Conservation (phyloP, 2,888 invertebrate genomes). For the Eulithis testata region DNA sequence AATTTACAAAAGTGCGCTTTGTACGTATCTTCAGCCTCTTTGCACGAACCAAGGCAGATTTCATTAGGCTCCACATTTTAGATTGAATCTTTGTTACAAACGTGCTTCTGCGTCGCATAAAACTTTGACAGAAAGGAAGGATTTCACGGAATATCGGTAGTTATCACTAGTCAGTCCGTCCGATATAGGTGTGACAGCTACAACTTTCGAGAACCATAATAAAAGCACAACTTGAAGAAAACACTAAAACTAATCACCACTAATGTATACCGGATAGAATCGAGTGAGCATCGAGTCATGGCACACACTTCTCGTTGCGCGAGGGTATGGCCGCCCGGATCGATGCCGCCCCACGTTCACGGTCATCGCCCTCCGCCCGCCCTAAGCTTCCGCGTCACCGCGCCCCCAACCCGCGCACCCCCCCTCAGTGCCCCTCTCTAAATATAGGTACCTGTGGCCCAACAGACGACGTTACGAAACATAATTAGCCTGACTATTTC, state of each 20-base stretch:
- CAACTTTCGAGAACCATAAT: too few relatives aligned
- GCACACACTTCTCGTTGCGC: constrained; percentile 78
- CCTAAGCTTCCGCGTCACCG: constrained; percentile 81
- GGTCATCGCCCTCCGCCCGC: constrained; percentile 85
- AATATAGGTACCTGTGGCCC: constrained; percentile 75
- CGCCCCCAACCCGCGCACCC: constrained; percentile 46
- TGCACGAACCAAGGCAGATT: too few relatives aligned
- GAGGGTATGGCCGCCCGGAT: constrained; percentile 80
- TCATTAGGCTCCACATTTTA: too few relatives aligned
- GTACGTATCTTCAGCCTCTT: too few relatives aligned
- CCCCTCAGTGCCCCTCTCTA: constrained; percentile 57
- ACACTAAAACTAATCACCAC: too few relatives aligned
- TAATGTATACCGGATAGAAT: constrained; percentile 19
- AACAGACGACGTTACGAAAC: constrained; percentile 75
- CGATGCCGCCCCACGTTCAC: constrained; percentile 83
- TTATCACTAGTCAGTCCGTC: too few relatives aligned
- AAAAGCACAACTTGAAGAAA: too few relatives aligned
- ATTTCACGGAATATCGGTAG: too few relatives aligned
- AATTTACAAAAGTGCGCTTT: not conserved
- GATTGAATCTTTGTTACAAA: too few relatives aligned
- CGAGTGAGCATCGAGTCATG: constrained; percentile 40
- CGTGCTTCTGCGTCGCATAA: too few relatives aligned
- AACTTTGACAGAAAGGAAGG: too few relatives aligned
- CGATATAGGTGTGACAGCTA: too few relatives aligned
- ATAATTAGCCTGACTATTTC: constrained; percentile 79